A percentile compares a stretch with the other conserved stretches of the same genome.
These are phyloP conservation scores for Nautilus pompilius DNA, from an alignment of 1,140 invertebrate species.

Conservation along the genomic window DNA sequence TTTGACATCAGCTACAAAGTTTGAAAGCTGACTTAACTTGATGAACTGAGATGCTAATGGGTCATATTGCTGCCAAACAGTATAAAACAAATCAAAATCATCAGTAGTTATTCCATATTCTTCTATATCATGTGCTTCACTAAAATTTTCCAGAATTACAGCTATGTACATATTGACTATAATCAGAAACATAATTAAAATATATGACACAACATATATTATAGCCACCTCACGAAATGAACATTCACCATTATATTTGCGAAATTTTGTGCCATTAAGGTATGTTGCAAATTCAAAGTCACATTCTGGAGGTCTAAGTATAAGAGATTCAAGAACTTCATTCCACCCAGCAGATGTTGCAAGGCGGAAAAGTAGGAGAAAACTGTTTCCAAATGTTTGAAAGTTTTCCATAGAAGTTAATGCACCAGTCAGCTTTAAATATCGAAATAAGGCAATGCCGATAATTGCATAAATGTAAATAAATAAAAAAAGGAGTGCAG, in stretches of 20 bases:
- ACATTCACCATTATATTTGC: slow-evolving; percentile 78
- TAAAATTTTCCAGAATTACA: slow-evolving; percentile 95
- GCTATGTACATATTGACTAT: slow-evolving; percentile 99
- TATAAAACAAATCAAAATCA: slow-evolving; percentile 97
- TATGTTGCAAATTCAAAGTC: slow-evolving; percentile 64
- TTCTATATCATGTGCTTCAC: slow-evolving; percentile 94
- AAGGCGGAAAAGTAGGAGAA: slow-evolving; percentile 88
- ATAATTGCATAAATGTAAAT: slow-evolving; percentile 97
- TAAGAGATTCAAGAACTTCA: slow-evolving; percentile 89
- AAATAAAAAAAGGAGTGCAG: slow-evolving; percentile 84
- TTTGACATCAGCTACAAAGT: slow-evolving; percentile 92
- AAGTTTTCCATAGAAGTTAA: slow-evolving; percentile 63
- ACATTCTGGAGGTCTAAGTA: slow-evolving; percentile 79
- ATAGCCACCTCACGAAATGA: slow-evolving; percentile 85
- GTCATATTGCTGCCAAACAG: slow-evolving; percentile 94
- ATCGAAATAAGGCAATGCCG: slow-evolving; percentile 91
- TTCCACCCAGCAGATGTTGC: slow-evolving; percentile 98
- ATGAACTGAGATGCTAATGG: slow-evolving; percentile 96
- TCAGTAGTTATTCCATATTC: slow-evolving; percentile 91
- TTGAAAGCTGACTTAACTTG: slow-evolving; percentile 85
- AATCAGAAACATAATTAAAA: slow-evolving; percentile 95
- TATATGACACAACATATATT: slow-evolving; percentile 91
- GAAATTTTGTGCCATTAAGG: slow-evolving; percentile 57
- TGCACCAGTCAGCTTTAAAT: slow-evolving; percentile 82
- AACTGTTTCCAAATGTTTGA: slow-evolving; percentile 89